Conservation (phyloP, 2,797 vertebrate genomes). For the Numenius phaeopus region DNA sequence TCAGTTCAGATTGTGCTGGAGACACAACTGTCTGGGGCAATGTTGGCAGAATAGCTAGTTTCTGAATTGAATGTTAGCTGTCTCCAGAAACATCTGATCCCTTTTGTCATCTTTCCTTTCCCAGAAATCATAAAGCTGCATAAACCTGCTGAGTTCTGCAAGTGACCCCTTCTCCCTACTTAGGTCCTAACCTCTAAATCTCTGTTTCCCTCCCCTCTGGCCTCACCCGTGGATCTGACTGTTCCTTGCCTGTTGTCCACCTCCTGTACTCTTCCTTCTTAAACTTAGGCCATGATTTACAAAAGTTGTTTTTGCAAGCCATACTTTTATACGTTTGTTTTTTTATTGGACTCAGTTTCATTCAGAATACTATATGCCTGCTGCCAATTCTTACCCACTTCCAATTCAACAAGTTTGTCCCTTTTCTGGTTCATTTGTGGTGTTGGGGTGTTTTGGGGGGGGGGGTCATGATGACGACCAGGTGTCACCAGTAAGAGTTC, state of each 20-base stretch:
- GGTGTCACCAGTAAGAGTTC: background rate
- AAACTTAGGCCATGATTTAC: background rate
- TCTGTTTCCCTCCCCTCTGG: background rate
- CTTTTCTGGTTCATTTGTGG: background rate
- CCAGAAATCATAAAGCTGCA: background rate
- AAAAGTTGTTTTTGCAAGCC: background rate
- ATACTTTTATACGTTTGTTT: background rate
- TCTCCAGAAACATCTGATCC: background rate
- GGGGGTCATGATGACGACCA: fast-evolving
- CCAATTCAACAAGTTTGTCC: background rate
- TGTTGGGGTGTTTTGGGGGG: background rate
- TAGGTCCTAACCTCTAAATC: background rate
- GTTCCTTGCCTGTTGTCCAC: background rate
- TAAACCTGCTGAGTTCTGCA: background rate
- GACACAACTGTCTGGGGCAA: background rate
- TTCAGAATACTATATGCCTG: background rate
- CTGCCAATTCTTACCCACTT: background rate
- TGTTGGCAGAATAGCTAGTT: background rate
- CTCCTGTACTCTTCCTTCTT: background rate
- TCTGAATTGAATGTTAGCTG: background rate
- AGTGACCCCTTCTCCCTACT: background rate
- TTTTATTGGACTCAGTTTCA: background rate
- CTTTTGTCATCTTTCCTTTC: background rate
- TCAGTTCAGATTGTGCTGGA: background rate
- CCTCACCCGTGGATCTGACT: background rate